Evolutionary conservation across 2,113 vertebrate species (phyloP).

Genomic region (Cyphomyrus discorhynchus): DNA sequence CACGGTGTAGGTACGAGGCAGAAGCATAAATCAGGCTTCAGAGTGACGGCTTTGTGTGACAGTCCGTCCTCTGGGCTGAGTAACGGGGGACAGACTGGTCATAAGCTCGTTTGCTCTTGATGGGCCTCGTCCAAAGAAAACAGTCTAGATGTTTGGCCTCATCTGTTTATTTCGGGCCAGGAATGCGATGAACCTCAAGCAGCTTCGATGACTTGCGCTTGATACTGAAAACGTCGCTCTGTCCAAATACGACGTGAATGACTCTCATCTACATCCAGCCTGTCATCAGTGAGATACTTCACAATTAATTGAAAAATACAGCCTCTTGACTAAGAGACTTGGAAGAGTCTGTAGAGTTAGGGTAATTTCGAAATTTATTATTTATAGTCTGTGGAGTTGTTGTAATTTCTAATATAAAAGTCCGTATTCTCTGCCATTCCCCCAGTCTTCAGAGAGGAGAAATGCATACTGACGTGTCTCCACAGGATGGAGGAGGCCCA

Average conservation of each 20-base stretch:
- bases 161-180: neutral
- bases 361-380: neutral
- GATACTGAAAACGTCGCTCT: neutral
- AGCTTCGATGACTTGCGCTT: neutral
- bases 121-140: neutral
- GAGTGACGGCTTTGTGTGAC: neutral
- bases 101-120: neutral
- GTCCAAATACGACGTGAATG: neutral
- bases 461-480: neutral
- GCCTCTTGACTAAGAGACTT: neutral
- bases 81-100: neutral
- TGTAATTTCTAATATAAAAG: neutral
- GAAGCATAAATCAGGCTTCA: neutral
- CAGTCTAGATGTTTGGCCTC: neutral
- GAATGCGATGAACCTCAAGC: neutral
- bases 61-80: neutral
- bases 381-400: neutral
- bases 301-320: neutral
- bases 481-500: slow-evolving; percentile 32
- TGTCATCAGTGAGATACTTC: neutral
- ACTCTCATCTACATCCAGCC: neutral
- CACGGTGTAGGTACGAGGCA: neutral
- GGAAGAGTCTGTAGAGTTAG: neutral
- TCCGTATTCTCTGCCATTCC: neutral
- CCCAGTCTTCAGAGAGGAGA: neutral